Evolutionary conservation across 2,888 invertebrate genomes (phyloP), one percentile per base, ranked within the genome.

Genomic region (Pedicia rivosa): DNA sequence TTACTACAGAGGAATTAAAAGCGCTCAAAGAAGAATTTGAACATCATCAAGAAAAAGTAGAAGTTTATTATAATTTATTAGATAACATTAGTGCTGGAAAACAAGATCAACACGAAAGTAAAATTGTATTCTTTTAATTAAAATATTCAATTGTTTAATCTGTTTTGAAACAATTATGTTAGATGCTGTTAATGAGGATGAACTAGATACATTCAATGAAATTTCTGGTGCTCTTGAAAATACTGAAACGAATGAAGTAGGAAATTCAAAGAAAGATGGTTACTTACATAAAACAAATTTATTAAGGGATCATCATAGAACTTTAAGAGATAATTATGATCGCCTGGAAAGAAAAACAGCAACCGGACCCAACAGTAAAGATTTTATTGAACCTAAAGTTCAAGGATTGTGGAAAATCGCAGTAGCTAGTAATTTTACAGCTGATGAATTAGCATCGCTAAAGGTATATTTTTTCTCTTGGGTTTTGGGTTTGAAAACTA

Each of bases 41-140:
- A 14, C 91, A 92, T 56, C 90, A 94, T 52, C 88, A 92, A 56
- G 82, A 90, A 46, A 92, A 91, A 62, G 74, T 92, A 35, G 83
- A 91, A 55, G 79, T 92, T 51, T 92, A 88, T 54, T 81, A 86
- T 56, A 72, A 77, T 29, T 56, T 92, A 40, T 64, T 88, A 36
- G 70, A 73, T 45, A 78, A 83, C 48, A 63, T 79, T 20, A 77
- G 81, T 46, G 58, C 67, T 28, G 67, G 64, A 13, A 59, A 63
- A 29, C 56, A 65, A 29, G 72, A 77, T 44, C 65, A 66, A 24
- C 68, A 70, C 53, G 71, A 75, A 57, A 82, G 82, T 81, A 64
- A 55, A 68, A 55, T 37, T 15, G 19, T n/a, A 26, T 4, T 4
- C n/a, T 26, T 22, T 19, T 17, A 16, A 28, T 31, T 28, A 29